Conservation (phyloP, 1,140 invertebrate genomes). For the Apolygus lucorum region DNA sequence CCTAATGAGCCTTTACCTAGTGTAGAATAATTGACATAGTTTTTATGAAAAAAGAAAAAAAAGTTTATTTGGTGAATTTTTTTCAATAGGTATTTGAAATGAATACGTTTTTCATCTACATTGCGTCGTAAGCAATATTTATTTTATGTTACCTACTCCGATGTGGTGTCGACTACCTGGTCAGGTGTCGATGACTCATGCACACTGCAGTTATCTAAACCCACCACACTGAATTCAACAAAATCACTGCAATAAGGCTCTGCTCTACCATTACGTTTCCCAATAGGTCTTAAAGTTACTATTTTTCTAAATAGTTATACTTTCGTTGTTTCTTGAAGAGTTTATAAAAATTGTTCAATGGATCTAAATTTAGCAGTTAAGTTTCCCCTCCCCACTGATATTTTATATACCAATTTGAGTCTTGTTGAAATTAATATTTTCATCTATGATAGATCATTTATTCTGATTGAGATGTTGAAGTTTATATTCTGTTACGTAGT, state of each 20-base stretch:
- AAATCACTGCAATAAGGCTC: neutral
- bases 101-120: no score
- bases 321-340: conserved; percentile 19
- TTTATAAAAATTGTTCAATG: conserved; percentile 20
- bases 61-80: neutral
- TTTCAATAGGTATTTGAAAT: neutral
- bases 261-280: conserved; percentile 14
- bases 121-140: no score
- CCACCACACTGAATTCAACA: no score
- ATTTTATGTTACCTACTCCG: no score
- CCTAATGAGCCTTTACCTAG: neutral
- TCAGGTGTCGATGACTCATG: no score
- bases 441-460: conserved; percentile 3
- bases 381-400: neutral
- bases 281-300: conserved; percentile 22
- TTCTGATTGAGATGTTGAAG: conserved; percentile 2
- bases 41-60: neutral
- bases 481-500: conserved; percentile 9
- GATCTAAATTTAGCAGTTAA: conserved; percentile 1
- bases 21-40: neutral
- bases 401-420: neutral
- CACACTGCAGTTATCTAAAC: no score
- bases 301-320: conserved; percentile 26
- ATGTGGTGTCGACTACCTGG: no score
- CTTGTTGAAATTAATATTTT: conserved; percentile 5